Evolutionary conservation across 1,140 invertebrate genomes (phyloP).

Genomic region (Euura lappo): DNA sequence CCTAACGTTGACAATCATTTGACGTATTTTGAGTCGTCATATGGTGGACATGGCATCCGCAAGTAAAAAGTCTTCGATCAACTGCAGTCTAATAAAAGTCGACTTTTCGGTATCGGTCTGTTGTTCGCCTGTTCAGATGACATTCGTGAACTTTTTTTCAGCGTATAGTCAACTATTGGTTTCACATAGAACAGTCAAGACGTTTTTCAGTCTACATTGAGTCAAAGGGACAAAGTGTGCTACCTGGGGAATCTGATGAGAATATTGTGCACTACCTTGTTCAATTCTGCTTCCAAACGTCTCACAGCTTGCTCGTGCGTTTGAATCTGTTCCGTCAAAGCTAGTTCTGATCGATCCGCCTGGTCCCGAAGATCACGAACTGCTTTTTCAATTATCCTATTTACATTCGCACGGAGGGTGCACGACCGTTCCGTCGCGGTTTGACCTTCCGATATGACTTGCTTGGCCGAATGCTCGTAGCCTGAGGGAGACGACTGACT

Average conservation of each 20-base stretch:
- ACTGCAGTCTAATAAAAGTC: too few species aligned
- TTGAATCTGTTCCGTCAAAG: constrained; percentile 67
- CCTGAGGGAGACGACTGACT: constrained; percentile 70
- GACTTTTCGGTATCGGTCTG: too few species aligned
- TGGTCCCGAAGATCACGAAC: constrained; percentile 74
- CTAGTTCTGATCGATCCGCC: constrained; percentile 72
- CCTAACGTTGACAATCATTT: too few species aligned
- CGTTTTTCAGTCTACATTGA: too few species aligned
- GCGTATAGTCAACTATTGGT: too few species aligned
- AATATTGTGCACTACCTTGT: constrained; percentile 48
- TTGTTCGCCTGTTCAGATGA: background rate
- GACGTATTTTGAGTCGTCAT: too few species aligned
- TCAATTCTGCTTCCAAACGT: constrained; percentile 68
- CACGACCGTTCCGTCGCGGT: constrained; percentile 67
- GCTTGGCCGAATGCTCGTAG: constrained; percentile 72
- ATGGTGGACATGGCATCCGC: too few species aligned
- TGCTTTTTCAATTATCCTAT: constrained; percentile 67
- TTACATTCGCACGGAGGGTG: constrained; percentile 66
- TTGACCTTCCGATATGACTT: constrained; percentile 69
- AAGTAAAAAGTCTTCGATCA: too few species aligned
- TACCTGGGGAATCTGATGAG: too few species aligned
- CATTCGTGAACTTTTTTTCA: too few species aligned
- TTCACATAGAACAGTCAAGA: too few species aligned
- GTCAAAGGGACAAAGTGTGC: too few species aligned
- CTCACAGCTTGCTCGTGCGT: constrained; percentile 68